These are phyloP conservation scores for Hippocampus comes DNA, from an alignment of 2,113 vertebrate genomes.

Conservation along the genomic window DNA sequence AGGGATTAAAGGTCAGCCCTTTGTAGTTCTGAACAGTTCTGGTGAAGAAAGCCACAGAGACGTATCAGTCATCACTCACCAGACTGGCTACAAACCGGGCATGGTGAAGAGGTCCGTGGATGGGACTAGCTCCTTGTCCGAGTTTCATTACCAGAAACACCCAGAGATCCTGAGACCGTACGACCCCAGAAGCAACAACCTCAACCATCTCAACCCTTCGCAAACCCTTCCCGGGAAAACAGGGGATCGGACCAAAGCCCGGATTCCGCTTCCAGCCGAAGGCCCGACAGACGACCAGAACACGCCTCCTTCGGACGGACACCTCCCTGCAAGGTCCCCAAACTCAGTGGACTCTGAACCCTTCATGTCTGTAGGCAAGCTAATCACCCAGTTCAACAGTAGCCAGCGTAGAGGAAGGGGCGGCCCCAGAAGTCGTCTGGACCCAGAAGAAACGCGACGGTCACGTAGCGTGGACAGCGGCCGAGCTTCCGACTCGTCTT, in stretches of 20 bases:
- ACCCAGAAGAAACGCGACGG: slow-evolving; percentile 80
- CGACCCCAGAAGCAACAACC: slow-evolving; percentile 77
- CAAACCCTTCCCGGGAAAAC: slow-evolving; percentile 51
- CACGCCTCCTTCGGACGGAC: slow-evolving; percentile 14
- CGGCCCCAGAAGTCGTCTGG: slow-evolving; percentile 77
- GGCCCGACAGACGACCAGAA: slow-evolving; percentile 47
- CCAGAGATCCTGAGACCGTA: slow-evolving; percentile 86
- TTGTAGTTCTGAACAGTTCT: slow-evolving; percentile 85
- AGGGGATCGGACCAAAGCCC: slow-evolving; percentile 58
- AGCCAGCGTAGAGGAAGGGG: slow-evolving; percentile 77
- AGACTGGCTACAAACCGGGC: slow-evolving; percentile 54
- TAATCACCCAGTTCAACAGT: slow-evolving; percentile 86
- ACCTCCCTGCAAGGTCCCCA: slow-evolving; percentile 30
- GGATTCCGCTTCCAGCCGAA: slow-evolving; percentile 61
- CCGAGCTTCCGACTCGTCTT: slow-evolving; percentile 55
- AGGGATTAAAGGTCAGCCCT: slow-evolving; percentile 89
- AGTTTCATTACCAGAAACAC: slow-evolving; percentile 83
- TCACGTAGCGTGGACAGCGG: slow-evolving; percentile 83
- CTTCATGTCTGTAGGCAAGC: slow-evolving; percentile 80
- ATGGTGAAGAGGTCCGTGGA: slow-evolving; percentile 47
- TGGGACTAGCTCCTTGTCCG: slow-evolving; percentile 50
- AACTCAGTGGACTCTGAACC: slow-evolving; percentile 78
- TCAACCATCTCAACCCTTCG: slow-evolving; percentile 50
- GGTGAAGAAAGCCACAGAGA: slow-evolving; percentile 68
- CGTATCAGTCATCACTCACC: slow-evolving; percentile 58